Evolutionary conservation across 2,113 vertebrate species (phyloP), one percentile per base, ranked within the genome.

Genomic region (Chloropsis hardwickii): DNA sequence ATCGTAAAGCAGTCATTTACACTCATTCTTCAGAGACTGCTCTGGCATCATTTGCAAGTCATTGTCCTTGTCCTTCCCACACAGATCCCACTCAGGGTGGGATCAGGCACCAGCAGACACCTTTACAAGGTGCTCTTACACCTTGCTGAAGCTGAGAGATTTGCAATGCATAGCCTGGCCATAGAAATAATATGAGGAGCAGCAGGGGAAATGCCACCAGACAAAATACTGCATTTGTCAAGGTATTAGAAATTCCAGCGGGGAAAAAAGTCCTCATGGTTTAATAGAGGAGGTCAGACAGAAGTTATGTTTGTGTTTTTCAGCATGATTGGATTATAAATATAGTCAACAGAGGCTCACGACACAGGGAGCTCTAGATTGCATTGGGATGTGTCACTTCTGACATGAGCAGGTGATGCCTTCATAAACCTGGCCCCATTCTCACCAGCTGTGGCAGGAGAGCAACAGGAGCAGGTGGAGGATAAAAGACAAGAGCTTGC

Each of bases 261-360:
- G 69, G 4, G 45, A 62, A 48, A 28, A 27, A 62, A 51, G 39
- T 40, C 42, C 72, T 79, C 4, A 0, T 12, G 45, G 66, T 93
- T 79, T 90, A 88, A 65, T 72, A 31, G 74, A 61, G 58, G 80
- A 88, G 60, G 88, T 86, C 90, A 81, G 71, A 45, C 29, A 92
- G 81, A 86, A 90, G 62, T 90, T 83, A 86, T 57, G 77, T 45
- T 83, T 86, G 61, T 58, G 62, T 39, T 93, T 90, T 91, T 65
- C 94, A 90, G 53, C 81, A 48, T 66, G 72, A 95, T 47, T 95
- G 74, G 54, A 78, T 89, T 97, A 83, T 95, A 96, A 95, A 94
- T 95, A 89, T 2, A 86, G 76, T 57, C 77, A 73, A 62, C 73
- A 89, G 91, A 83, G 74, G 51, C 24, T 93, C 27, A 45, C 51